Base-by-base conservation (phyloP, 2,888 invertebrate species). In the Ernsta delagoae region DNA sequence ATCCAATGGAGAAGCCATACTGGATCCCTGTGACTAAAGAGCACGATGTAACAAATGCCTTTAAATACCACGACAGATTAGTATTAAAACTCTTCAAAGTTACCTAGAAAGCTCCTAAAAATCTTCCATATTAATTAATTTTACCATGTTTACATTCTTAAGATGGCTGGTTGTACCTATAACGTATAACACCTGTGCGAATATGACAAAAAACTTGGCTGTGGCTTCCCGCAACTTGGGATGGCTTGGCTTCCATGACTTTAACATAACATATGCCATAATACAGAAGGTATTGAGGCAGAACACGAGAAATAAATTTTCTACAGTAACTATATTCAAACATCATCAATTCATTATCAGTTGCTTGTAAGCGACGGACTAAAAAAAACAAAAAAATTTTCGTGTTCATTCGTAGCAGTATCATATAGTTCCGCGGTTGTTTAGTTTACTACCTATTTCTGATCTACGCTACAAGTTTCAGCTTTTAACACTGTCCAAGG, bases 401-500 rank as follows among this genome's bases (percentile, higher is more conserved):
- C 43, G 8, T 43, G 43, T 43, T 11, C 43, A 43, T n/a, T n/a
- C 1, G 24, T 24, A 24, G 24, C 7, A 43, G 9, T 43, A 11
- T 8, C 4, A 43, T 9, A 43, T 43, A 43, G 43, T 11, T 43
- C 43, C 43, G 43, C 11, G 43, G 43, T 11, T 8, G 43, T 43
- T 43, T 9, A 43, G 8, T 43, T 43, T 43, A 43, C 9, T 43
- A 43, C 24, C 45, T 56, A 31, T 34, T 34, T 56, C 5, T 31
- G n/a, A 34, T 56, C 31, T 56, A 56, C 9, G 34, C 45, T 48
- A 48, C 48, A 48, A 48, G 48, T 48, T 48, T 12, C n/a, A 48
- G 48, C 45, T 16, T 41, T 53, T 16, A 65, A 34, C 41, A 53
- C 12, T 41, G 6, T n/a, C 5, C 65, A 59, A 66, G 65, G 65